A percentile compares a stretch with the other conserved stretches of the same genome.
phyloP scores from a whole-genome alignment of 1,140 invertebrate species.

The Neodiprion virginianus region DNA sequence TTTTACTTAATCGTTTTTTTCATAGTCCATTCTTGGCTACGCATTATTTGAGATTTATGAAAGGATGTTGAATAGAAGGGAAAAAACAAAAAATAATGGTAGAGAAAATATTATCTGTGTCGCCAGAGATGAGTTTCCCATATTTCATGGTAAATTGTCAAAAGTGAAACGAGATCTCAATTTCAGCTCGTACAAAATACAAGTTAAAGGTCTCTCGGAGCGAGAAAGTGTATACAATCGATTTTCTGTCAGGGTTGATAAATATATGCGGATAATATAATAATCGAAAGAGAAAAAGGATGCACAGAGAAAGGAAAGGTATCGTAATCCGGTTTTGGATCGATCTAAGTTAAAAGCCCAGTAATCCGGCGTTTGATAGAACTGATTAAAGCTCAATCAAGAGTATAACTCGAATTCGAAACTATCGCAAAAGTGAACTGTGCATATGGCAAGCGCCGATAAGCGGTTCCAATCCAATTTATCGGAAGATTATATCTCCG shows the following conservation, averaged over 20 bases:
- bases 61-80: too few species aligned
- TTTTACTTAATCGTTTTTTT: too few species aligned
- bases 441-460: not conserved
- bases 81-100: too few species aligned
- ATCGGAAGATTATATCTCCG: not conserved
- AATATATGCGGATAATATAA: too few species aligned
- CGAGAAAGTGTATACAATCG: not conserved
- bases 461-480: not conserved
- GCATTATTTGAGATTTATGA: too few species aligned
- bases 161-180: too few species aligned
- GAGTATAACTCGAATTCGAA: not conserved
- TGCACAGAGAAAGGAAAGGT: not conserved
- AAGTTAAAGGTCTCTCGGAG: too few species aligned
- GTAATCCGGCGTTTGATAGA: slow-evolving; percentile 7
- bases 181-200: too few species aligned
- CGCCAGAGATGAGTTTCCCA: too few species aligned
- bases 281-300: not conserved
- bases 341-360: not conserved
- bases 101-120: too few species aligned
- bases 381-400: slow-evolving; percentile 7
- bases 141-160: too few species aligned
- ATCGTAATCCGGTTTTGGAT: not conserved
- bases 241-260: not conserved
- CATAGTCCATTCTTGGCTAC: too few species aligned
- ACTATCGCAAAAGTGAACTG: slow-evolving; percentile 1